phyloP scores from a whole-genome alignment of 2,888 invertebrate species.

The Nowickia ferox region DNA sequence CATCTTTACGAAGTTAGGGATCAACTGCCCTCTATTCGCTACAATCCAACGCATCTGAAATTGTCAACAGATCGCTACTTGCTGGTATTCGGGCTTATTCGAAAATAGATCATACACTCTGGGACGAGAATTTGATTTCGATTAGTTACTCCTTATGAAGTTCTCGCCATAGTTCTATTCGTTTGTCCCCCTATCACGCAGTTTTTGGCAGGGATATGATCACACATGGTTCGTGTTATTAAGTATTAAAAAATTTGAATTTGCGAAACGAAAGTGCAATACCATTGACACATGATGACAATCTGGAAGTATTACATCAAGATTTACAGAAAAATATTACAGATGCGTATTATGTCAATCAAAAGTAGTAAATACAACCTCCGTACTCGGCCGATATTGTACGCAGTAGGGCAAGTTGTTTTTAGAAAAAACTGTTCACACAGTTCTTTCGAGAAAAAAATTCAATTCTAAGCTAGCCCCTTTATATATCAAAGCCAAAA shows the following conservation, averaged over 20 bases:
- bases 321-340: too few relatives aligned
- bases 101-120: neutral
- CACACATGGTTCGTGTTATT: neutral
- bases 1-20: neutral
- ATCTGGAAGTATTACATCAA: too few relatives aligned
- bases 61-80: neutral
- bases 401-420: neutral
- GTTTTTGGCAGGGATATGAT: constrained; percentile 12
- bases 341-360: too few relatives aligned
- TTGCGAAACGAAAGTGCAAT: too few relatives aligned
- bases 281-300: too few relatives aligned
- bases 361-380: neutral
- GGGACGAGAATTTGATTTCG: too few relatives aligned
- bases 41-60: neutral
- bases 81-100: neutral
- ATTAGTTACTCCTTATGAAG: too few relatives aligned
- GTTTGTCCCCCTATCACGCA: neutral
- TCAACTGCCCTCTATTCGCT: neutral
- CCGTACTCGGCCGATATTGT: neutral
- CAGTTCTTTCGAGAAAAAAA: neutral
- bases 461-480: neutral
- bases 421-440: neutral
- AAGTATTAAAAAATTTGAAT: neutral
- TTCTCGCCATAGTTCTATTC: neutral
- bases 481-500: neutral